Evolutionary conservation across 2,797 vertebrate genomes (phyloP), one percentile per base, ranked within the genome.

Genomic region (Chiloscyllium punctatum): DNA sequence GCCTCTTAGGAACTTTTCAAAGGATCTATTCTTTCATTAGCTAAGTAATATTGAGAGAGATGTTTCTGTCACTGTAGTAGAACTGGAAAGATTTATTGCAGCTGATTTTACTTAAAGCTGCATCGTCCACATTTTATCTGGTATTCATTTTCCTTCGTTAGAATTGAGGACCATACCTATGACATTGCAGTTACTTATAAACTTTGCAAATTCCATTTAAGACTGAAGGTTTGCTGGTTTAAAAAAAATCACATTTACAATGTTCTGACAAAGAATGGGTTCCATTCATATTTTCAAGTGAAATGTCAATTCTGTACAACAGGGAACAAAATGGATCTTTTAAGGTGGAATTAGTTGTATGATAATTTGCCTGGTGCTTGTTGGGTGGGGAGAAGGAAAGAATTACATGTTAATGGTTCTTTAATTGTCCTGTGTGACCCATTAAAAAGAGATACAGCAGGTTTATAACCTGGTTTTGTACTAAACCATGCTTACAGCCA

Each of bases 1-100:
- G 98, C 98, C 98, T 98, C 98, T 97, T 96, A 98, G 98, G 98
- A 98, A 97, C 97, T 97, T 97, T 96, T 96, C 97, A 97, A 97
- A 97, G 97, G 97, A 98, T 97, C 98, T 97, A 97, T 97, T 97
- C 97, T 97, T 98, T 98, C 98, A 98, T 98, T 98, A 98, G 97
- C 98, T 97, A 96, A 98, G 98, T 97, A 98, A 99, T 98, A 98
- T 98, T 98, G 98, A 98, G 98, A 98, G 98, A 98, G 97, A 97
- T 98, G 97, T 96, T 97, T 97, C 97, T 98, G 98, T 98, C 98
- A 97, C 96, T 96, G 95, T 0, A 96, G 42, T 53, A 57, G 94
- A 95, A 97, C 97, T 96, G 97, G 97, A 97, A 97, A 96, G 98
- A 98, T 98, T 97, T 97, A 97, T 97, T 92, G 96, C 97, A 68